These are phyloP conservation scores for Clitarchus hookeri DNA, from an alignment of 2,888 invertebrate genomes.

Conservation along the genomic window DNA sequence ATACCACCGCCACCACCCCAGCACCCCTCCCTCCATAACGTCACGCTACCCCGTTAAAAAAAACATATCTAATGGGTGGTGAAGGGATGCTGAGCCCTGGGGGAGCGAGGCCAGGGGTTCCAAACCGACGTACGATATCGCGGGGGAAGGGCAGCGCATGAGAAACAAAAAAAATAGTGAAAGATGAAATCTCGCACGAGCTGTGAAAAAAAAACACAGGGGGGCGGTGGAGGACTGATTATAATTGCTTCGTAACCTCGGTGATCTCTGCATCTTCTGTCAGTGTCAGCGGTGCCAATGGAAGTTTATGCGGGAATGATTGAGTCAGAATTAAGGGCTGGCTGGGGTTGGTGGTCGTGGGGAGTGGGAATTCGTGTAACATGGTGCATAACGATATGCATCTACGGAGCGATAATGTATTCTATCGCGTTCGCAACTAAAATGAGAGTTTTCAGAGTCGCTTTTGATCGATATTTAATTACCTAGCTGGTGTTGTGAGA, in stretches of 20 bases:
- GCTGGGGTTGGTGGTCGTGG: not conserved
- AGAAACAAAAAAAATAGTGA: not conserved
- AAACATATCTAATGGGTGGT: not conserved
- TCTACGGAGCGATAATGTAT: not conserved
- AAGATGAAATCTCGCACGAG: not conserved
- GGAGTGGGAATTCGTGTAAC: not conserved
- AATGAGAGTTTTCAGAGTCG: not conserved
- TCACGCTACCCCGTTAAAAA: not conserved
- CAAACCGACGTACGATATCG: not conserved
- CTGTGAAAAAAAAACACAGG: not conserved
- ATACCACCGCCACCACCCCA: not conserved
- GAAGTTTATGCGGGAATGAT: not conserved
- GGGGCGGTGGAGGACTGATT: not conserved
- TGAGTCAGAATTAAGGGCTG: constrained; percentile 8
- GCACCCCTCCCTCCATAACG: not conserved
- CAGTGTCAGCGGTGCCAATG: not conserved
- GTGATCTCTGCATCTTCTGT: not conserved
- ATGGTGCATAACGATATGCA: not conserved
- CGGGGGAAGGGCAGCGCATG: not conserved
- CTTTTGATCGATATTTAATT: not conserved
- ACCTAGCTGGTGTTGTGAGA: not conserved
- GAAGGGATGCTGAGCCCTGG: not conserved
- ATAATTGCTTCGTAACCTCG: not conserved
- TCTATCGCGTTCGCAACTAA: not conserved
- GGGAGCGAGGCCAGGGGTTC: not conserved